A percentile compares a stretch with the other conserved stretches of the same genome.
These are phyloP conservation scores for Patella caerulea DNA, from an alignment of 2,888 invertebrate genomes.

Conservation along the genomic window DNA sequence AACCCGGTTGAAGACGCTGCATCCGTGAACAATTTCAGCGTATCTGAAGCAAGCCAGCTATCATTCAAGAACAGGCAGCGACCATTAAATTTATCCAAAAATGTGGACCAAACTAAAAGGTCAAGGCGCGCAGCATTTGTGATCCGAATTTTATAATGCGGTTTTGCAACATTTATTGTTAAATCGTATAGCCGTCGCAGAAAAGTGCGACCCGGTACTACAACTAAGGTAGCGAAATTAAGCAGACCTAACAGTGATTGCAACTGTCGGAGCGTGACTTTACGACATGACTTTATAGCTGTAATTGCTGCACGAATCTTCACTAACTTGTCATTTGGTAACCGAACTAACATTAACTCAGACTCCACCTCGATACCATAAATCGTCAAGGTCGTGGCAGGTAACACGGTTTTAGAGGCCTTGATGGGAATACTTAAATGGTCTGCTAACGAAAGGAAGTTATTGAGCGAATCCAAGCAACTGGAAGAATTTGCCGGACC, in stretches of 20 bases:
- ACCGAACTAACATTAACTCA: not conserved
- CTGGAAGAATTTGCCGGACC: not conserved
- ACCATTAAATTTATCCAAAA: not conserved
- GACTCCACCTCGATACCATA: not conserved
- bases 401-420: not conserved
- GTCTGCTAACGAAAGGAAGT: not conserved
- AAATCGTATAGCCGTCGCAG: not conserved
- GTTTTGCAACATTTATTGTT: not conserved
- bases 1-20: constrained; percentile 1
- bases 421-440: not conserved
- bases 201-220: not conserved
- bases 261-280: too few species aligned
- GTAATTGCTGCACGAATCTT: not conserved
- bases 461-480: not conserved
- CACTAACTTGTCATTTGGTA: not conserved
- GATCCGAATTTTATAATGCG: not conserved
- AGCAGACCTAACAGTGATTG: too few species aligned
- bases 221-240: too few species aligned
- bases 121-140: not conserved
- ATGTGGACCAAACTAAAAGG: not conserved
- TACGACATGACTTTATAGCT: not conserved
- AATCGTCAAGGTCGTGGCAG: not conserved
- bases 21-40: constrained; percentile 4
- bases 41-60: not conserved
- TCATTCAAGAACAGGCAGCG: not conserved